Conservation (phyloP, 2,113 vertebrate species). For the Pogona vitticeps region DNA sequence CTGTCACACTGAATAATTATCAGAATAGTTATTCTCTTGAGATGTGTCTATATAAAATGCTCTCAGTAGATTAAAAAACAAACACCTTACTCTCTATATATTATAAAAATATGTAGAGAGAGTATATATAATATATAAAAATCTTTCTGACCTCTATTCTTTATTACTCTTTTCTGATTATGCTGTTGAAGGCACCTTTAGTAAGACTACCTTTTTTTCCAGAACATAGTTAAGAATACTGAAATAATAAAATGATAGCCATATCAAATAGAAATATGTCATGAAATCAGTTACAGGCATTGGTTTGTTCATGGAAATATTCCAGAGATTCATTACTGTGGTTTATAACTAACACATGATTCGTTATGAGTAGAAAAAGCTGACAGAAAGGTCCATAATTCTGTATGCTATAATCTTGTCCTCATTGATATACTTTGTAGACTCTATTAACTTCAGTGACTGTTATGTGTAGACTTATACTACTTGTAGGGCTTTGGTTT, state of each 20-base stretch:
- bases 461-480: background rate
- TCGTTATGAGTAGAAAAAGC: background rate
- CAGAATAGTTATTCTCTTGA: constrained; percentile 2
- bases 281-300: background rate
- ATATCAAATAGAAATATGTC: background rate
- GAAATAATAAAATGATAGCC: background rate
- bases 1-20: constrained; percentile 28
- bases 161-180: constrained; percentile 11
- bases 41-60: constrained; percentile 9
- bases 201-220: background rate
- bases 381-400: background rate
- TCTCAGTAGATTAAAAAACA: background rate
- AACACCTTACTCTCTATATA: background rate
- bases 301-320: background rate
- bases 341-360: background rate
- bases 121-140: constrained; percentile 34
- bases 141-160: constrained; percentile 18
- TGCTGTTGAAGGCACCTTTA: background rate
- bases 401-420: background rate
- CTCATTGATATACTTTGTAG: background rate
- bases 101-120: too few species aligned
- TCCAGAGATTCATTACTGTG: background rate
- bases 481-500: too few species aligned
- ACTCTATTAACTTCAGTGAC: background rate
- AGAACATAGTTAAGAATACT: background rate